phyloP scores from a whole-genome alignment of 2,113 vertebrate genomes.

The Potamarius usumacintae region DNA sequence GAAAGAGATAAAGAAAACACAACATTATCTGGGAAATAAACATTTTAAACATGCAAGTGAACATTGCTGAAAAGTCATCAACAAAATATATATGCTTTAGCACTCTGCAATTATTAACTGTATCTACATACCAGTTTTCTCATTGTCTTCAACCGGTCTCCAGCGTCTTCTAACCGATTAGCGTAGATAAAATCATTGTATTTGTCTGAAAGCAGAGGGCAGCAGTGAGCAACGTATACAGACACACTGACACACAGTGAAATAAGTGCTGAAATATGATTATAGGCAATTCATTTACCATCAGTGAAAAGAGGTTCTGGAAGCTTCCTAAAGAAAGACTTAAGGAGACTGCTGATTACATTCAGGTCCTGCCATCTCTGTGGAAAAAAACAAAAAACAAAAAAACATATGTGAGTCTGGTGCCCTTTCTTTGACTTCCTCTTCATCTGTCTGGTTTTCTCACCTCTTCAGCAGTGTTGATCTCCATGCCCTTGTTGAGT shows the following conservation, averaged over 20 bases:
- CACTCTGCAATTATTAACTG: not conserved
- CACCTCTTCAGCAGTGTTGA: constrained; percentile 74
- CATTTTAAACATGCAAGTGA: not conserved
- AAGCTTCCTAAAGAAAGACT: constrained; percentile 93
- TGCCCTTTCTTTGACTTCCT: not conserved
- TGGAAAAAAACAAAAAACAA: constrained; percentile 48
- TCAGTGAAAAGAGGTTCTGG: constrained; percentile 96
- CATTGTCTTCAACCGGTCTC: constrained; percentile 87
- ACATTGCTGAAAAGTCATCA: not conserved
- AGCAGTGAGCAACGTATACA: constrained; percentile 25
- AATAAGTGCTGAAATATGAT: constrained; percentile 11
- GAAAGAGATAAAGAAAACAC: not conserved
- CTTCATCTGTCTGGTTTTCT: not conserved
- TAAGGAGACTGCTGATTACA: constrained; percentile 94
- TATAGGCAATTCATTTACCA: constrained; percentile 68
- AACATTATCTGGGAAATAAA: not conserved
- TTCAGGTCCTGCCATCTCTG: constrained; percentile 97
- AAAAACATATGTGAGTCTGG: not conserved
- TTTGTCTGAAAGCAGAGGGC: constrained; percentile 76
- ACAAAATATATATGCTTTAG: not conserved
- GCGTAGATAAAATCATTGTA: constrained; percentile 94
- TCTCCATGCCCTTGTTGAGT: constrained; percentile 91
- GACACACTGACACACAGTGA: not conserved
- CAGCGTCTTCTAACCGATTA: constrained; percentile 86
- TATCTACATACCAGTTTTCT: constrained; percentile 82